Conservation (phyloP, 2,113 vertebrate genomes). For the Pterocles orientalis region DNA sequence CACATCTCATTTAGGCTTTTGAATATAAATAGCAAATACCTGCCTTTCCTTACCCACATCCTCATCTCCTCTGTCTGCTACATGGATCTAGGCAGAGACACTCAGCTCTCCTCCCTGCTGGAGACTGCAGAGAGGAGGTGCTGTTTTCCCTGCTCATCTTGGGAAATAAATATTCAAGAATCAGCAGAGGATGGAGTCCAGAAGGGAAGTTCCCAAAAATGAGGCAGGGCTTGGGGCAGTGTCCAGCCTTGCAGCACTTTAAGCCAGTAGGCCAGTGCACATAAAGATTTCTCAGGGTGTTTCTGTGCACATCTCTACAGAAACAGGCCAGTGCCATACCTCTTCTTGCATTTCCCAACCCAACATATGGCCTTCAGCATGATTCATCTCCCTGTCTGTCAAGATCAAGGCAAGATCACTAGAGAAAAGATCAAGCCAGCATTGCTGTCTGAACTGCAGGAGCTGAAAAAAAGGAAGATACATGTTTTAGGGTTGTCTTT, state of each 20-base stretch:
- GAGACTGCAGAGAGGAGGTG: not conserved
- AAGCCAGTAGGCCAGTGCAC: not conserved
- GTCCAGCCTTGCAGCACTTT: not conserved
- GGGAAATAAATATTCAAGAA: not conserved
- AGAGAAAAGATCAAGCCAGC: not conserved
- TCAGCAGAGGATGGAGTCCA: not conserved
- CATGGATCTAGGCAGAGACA: not conserved
- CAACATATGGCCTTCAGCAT: fast-evolving
- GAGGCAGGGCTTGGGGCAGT: not conserved
- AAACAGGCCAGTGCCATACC: not conserved
- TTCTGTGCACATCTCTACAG: not conserved
- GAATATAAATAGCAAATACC: not conserved
- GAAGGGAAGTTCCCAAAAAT: not conserved
- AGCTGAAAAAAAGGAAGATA: not conserved
- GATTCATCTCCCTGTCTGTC: not conserved
- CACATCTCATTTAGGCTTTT: not conserved
- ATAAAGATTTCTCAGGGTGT: not conserved
- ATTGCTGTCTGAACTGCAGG: not conserved
- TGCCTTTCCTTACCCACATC: not conserved
- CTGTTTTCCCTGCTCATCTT: not conserved
- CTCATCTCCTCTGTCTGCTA: not conserved
- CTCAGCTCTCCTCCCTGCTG: too few relatives aligned
- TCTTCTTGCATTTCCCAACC: not conserved
- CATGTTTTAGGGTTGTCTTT: not conserved
- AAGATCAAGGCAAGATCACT: not conserved